Conservation (phyloP, 2,113 vertebrate genomes). For the Equus przewalskii region DNA sequence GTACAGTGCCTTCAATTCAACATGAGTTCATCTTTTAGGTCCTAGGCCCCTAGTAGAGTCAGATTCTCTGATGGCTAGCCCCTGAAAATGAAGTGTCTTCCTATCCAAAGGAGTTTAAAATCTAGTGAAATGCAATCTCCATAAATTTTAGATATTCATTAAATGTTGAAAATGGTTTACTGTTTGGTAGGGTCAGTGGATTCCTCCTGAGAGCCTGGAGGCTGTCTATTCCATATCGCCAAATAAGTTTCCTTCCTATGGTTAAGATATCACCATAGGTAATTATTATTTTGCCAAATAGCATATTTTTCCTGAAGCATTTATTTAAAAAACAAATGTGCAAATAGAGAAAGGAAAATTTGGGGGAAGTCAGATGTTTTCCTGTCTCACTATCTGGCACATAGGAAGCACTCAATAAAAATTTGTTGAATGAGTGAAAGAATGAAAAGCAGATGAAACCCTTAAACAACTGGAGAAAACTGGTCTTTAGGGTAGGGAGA, state of each 20-base stretch:
- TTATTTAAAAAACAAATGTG: not conserved
- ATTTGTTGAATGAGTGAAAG: not conserved
- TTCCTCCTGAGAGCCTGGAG: not conserved
- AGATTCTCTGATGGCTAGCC: not conserved
- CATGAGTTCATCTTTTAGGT: not conserved
- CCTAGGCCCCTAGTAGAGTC: not conserved
- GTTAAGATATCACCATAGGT: not conserved
- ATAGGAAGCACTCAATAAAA: not conserved
- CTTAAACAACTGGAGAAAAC: not conserved
- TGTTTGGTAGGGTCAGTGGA: not conserved
- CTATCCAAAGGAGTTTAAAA: not conserved
- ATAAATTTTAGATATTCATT: not conserved
- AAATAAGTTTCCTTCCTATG: not conserved
- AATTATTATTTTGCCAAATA: conserved; percentile 21
- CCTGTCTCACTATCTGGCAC: not conserved
- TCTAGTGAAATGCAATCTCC: not conserved
- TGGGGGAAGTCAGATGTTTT: not conserved
- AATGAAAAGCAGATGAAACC: not conserved
- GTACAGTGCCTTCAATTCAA: not conserved
- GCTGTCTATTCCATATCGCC: not conserved
- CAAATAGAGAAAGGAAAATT: not conserved
- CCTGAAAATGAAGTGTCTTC: not conserved
- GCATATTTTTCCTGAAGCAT: not conserved
- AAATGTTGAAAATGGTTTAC: conserved; percentile 30
- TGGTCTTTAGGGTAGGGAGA: not conserved